Base-by-base conservation (phyloP, 2,797 vertebrate genomes). In the Scolopax bukidnonensis region DNA sequence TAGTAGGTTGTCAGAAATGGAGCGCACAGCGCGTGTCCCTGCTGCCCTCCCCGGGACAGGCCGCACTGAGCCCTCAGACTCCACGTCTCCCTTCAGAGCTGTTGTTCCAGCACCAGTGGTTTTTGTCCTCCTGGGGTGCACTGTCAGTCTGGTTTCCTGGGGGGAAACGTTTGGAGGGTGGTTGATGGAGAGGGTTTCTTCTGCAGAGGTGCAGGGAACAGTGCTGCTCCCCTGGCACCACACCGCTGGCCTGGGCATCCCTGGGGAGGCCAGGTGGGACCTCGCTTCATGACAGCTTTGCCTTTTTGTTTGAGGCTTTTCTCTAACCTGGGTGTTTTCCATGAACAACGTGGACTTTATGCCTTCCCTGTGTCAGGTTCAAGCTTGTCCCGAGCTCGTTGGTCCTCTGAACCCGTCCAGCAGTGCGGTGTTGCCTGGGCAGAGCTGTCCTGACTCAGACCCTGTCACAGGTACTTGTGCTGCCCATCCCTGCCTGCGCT, bases 341-440 rank as follows among this genome's bases (percentile, higher is more conserved):
- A 1, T 18, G 50, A 75, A 43, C 54, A 23, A 2, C 12, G 30
- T 21, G n/a, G 68, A 19, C 50, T 51, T 68, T 12, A 19, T 0
- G 1, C 56, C 9, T 69, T 59, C 23, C 33, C n/a, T n/a, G 3
- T 25, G 60, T 41, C 27, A 16, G 6, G 30, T n/a, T 83, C 40
- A 48, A n/a, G 33, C 27, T 59, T 60, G 33, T 84, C 50, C 24
- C 25, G 16, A 74, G 24, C 27, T 23, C 8, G 41, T 17, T 14
- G 41, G 36, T 60, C 36, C 75, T 64, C 47, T 38, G 47, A 41
- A 48, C 48, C 60, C 4, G 1, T 16, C n/a, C 1, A 1, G 18
- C 3, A 3, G 18, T 3, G 0, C 0, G 2, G 18, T 16, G 56
- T 14, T 63, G 36, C 20, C 32, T 1, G 0, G 20, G 38, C 70